These are phyloP conservation scores for Rhinella marina DNA, from an alignment of 2,797 vertebrate species.

Conservation along the genomic window DNA sequence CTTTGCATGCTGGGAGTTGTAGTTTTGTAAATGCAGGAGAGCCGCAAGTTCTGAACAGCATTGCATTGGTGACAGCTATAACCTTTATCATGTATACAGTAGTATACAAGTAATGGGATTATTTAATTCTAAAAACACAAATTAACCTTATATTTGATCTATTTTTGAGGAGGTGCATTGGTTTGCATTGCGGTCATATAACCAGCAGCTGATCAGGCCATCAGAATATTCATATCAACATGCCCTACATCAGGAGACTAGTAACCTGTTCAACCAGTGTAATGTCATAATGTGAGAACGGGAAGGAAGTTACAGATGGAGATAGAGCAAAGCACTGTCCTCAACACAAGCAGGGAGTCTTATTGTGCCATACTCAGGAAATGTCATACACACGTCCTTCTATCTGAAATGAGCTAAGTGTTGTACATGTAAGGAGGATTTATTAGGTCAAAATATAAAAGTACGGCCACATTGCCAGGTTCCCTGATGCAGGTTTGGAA, in stretches of 20 bases:
- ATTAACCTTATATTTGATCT: background rate
- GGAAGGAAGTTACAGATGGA: background rate
- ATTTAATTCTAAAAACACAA: background rate
- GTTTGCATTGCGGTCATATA: background rate
- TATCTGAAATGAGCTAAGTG: background rate
- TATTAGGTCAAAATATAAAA: too few relatives aligned
- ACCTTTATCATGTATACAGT: too few relatives aligned
- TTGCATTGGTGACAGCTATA: too few relatives aligned
- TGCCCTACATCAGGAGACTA: background rate
- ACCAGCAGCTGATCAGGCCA: background rate
- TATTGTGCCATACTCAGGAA: constrained; percentile 18
- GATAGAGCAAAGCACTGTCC: background rate
- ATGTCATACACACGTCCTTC: background rate
- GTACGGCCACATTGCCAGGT: too few relatives aligned
- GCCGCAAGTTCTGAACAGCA: too few relatives aligned
- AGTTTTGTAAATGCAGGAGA: too few relatives aligned
- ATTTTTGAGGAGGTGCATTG: background rate
- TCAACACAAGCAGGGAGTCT: background rate
- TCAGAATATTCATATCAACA: background rate
- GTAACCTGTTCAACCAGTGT: background rate
- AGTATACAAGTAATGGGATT: background rate
- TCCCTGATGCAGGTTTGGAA: too few relatives aligned
- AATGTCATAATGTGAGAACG: background rate
- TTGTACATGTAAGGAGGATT: background rate
- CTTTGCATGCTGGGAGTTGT: too few relatives aligned